Evolutionary conservation across 1,140 invertebrate genomes (phyloP).

Genomic region (Zaprionus capensis): DNA sequence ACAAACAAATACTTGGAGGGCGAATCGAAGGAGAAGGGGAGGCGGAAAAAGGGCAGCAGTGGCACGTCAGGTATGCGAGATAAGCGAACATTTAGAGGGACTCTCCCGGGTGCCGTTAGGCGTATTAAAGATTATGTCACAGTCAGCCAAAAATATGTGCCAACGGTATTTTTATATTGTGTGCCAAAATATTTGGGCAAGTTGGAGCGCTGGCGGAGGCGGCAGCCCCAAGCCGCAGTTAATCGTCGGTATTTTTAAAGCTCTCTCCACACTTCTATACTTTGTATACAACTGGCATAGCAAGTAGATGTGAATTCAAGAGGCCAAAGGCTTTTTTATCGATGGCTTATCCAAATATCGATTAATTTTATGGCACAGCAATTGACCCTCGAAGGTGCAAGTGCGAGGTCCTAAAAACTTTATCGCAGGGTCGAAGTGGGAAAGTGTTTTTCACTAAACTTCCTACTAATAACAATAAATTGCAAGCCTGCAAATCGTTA

Average conservation of each 20-base stretch:
- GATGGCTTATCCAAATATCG: constrained; percentile 18
- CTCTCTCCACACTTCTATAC: neutral
- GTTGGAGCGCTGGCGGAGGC: neutral
- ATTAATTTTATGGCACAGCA: constrained; percentile 23
- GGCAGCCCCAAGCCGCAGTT: neutral
- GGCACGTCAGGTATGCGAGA: constrained; percentile 45
- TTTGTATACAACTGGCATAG: neutral
- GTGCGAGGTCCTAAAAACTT: constrained; percentile 13
- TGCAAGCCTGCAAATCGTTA: constrained; percentile 8
- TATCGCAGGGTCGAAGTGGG: constrained; percentile 16
- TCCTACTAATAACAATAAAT: constrained; percentile 42
- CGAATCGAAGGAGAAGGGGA: neutral
- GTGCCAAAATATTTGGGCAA: constrained; percentile 32
- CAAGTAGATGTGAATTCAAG: constrained; percentile 6
- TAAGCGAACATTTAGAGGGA: constrained; percentile 27
- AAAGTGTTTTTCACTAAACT: constrained; percentile 15
- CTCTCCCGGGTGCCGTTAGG: constrained; percentile 12
- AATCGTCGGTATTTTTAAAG: constrained; percentile 32
- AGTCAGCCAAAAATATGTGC: constrained; percentile 43
- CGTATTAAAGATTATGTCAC: constrained; percentile 56
- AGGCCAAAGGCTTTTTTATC: neutral
- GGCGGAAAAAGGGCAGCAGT: constrained; percentile 4
- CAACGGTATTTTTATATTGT: constrained; percentile 53
- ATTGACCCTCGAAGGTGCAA: constrained; percentile 33
- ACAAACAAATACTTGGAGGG: constrained; percentile 27